These are phyloP conservation scores for Heteromurus nitidus DNA, from an alignment of 2,888 invertebrate genomes.

Conservation along the genomic window DNA sequence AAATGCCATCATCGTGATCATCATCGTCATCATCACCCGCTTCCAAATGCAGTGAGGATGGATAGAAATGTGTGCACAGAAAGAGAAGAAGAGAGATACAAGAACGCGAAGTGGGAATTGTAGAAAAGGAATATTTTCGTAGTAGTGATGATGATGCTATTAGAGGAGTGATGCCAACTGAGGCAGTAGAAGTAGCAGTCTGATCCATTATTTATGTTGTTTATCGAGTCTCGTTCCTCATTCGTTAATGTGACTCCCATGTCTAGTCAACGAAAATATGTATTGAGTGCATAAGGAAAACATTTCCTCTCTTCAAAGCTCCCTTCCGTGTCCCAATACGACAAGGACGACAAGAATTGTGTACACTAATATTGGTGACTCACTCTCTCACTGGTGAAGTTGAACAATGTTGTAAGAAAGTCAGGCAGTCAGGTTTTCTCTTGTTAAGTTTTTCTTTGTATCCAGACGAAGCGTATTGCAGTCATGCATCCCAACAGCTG, in stretches of 20 bases:
- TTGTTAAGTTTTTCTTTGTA: background rate
- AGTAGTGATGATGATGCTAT: constrained; percentile 4
- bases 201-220: constrained; percentile 70
- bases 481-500: background rate
- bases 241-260: constrained; percentile 55
- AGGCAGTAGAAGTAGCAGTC: constrained; percentile 42
- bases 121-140: background rate
- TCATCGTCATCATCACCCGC: constrained; percentile 27
- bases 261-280: constrained; percentile 26
- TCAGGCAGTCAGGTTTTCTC: background rate
- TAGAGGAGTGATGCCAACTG: constrained; percentile 38
- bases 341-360: background rate
- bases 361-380: constrained; percentile 36
- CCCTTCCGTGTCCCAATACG: constrained; percentile 8
- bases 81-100: no score
- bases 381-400: constrained; percentile 19
- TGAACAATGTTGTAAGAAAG: constrained; percentile 26
- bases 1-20: constrained; percentile 48
- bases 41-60: constrained; percentile 19
- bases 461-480: background rate
- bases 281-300: constrained; percentile 17
- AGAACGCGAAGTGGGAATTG: constrained; percentile 2
- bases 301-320: background rate
- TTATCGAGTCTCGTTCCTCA: constrained; percentile 60
- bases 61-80: constrained; percentile 2